These are phyloP conservation scores for Hydropsyche betteni DNA, from an alignment of 2,888 invertebrate species.

Conservation along the genomic window DNA sequence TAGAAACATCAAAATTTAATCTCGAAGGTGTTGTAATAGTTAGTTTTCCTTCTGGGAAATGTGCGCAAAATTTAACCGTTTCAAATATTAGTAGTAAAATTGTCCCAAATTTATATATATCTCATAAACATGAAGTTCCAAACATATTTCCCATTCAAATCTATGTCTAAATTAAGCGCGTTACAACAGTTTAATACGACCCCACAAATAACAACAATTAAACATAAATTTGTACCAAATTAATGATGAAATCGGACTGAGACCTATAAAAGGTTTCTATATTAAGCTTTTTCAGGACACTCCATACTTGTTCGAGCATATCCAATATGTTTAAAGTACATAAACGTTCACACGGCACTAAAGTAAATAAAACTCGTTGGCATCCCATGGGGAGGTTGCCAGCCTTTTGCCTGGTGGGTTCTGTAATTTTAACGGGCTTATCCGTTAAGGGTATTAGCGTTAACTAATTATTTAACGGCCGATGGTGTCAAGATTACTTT, in stretches of 20 bases:
- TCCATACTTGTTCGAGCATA: background rate
- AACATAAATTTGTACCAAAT: no score
- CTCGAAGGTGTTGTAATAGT: slow-evolving; percentile 9
- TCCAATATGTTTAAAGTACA: slow-evolving; percentile 30
- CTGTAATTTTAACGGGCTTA: slow-evolving; percentile 34
- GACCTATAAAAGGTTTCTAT: no score
- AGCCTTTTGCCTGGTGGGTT: slow-evolving; percentile 19
- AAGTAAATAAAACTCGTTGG: slow-evolving; percentile 35
- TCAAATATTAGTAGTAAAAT: no score
- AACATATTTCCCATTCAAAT: no score
- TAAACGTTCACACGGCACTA: slow-evolving; percentile 31
- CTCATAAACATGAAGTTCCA: no score
- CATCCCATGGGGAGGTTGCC: background rate
- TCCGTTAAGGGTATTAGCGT: slow-evolving; percentile 20
- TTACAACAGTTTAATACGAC: no score
- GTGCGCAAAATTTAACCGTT: no score
- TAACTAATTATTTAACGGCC: slow-evolving; percentile 25
- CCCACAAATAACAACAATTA: no score
- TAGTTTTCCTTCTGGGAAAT: slow-evolving; percentile 13
- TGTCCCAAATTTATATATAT: no score
- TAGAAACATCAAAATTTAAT: slow-evolving; percentile 5
- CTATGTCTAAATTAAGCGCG: no score
- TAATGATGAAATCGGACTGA: no score
- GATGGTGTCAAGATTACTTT: slow-evolving; percentile 28
- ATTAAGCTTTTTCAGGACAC: no score